Conservation (phyloP, 1,140 invertebrate species). For the Neoseiulus cucumeris region DNA sequence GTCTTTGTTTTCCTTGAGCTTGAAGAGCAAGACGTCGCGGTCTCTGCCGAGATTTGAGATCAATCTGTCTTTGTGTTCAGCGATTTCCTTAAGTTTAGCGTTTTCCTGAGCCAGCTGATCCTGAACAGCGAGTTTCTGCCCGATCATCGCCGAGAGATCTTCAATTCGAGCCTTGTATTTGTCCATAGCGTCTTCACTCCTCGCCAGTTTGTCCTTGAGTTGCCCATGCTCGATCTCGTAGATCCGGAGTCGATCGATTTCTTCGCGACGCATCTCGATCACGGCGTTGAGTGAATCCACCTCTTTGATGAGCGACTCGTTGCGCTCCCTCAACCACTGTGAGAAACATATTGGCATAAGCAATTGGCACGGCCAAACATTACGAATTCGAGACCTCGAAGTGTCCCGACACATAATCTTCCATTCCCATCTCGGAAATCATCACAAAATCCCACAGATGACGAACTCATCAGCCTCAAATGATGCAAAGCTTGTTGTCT, state of each 20-base stretch:
- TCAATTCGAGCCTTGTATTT: slow-evolving; percentile 8
- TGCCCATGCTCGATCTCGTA: slow-evolving; percentile 4
- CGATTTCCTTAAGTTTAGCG: not conserved
- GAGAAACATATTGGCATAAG: too few species aligned
- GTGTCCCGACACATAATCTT: too few species aligned
- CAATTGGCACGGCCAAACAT: too few species aligned
- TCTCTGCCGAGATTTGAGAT: not conserved
- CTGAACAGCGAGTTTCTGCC: not conserved
- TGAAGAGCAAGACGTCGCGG: not conserved
- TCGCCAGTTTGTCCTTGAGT: not conserved
- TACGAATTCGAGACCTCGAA: too few species aligned
- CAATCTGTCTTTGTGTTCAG: slow-evolving; percentile 1
- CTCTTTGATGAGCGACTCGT: slow-evolving; percentile 18
- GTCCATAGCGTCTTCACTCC: slow-evolving; percentile 4
- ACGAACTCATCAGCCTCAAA: too few species aligned
- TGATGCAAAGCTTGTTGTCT: too few species aligned
- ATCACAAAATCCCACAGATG: too few species aligned
- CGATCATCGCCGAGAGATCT: slow-evolving; percentile 8
- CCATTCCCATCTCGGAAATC: too few species aligned
- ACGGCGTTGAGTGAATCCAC: slow-evolving; percentile 20
- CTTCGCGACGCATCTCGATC: slow-evolving; percentile 16
- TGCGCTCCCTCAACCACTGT: slow-evolving; percentile 16
- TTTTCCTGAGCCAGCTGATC: slow-evolving; percentile 7
- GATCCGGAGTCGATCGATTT: slow-evolving; percentile 4
- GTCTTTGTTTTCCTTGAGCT: slow-evolving; percentile 4